These are phyloP conservation scores for Pan paniscus DNA, from an alignment of 2,113 vertebrate species.

Conservation along the genomic window DNA sequence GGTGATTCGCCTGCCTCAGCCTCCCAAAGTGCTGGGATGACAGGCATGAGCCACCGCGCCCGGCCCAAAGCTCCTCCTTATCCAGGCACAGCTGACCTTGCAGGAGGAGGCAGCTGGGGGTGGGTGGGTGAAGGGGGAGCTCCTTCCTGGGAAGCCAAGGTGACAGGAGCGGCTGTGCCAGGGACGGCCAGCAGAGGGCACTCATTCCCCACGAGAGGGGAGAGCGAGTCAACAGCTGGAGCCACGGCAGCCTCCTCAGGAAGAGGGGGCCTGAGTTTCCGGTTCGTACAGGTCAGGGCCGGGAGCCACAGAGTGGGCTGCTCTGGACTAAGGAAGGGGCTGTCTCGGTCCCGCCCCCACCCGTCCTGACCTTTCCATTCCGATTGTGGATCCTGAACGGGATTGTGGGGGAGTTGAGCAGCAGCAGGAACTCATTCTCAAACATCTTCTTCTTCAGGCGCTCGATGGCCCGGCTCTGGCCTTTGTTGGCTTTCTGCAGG, in stretches of 20 bases:
- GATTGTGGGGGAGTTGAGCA: constrained; percentile 95
- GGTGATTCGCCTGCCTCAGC: no score
- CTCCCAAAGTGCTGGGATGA: no score
- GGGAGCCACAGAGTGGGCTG: neutral
- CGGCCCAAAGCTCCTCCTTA: neutral
- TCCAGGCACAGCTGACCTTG: neutral
- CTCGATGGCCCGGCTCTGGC: constrained; percentile 94
- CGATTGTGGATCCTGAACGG: constrained; percentile 98
- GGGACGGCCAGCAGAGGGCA: constrained; percentile 37
- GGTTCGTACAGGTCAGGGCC: neutral
- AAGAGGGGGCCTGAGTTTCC: neutral
- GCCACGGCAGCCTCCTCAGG: neutral
- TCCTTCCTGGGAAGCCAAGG: neutral
- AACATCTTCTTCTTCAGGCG: constrained; percentile 99
- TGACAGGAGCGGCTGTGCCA: neutral
- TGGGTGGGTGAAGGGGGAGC: rapidly evolving
- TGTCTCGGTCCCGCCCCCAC: neutral
- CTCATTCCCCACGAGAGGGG: neutral
- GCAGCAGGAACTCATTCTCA: constrained; percentile 97
- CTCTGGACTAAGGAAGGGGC: neutral
- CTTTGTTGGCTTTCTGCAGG: constrained; percentile 94
- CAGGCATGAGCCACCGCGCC: no score
- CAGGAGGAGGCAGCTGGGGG: neutral
- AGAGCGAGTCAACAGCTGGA: neutral
- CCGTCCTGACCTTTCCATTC: constrained; percentile 93